These are phyloP conservation scores for Cactoblastis cactorum DNA, from an alignment of 2,888 invertebrate species.

Conservation along the genomic window DNA sequence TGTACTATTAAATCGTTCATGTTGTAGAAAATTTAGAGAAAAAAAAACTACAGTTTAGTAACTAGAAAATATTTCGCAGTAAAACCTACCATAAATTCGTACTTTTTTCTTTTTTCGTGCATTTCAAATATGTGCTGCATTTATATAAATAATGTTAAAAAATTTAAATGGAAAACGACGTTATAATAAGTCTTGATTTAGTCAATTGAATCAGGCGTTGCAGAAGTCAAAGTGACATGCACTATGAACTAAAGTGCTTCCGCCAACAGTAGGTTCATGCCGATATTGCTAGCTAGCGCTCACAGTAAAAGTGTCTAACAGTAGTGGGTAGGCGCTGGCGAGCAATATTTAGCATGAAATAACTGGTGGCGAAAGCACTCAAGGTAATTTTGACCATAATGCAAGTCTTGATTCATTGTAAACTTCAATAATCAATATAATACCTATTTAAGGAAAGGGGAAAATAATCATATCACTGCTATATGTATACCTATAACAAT, in stretches of 20 bases:
- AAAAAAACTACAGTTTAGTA: constrained; percentile 38
- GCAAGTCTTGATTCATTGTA: constrained; percentile 21
- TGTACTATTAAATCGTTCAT: constrained; percentile 71
- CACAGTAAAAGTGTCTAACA: too few relatives aligned
- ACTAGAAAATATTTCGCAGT: constrained; percentile 49
- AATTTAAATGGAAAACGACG: constrained; percentile 20
- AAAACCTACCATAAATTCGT: constrained; percentile 24
- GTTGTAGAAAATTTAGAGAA: constrained; percentile 68
- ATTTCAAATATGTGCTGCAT: constrained; percentile 38
- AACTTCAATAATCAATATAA: constrained; percentile 13
- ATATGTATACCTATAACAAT: constrained; percentile 59
- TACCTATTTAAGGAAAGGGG: constrained; percentile 42
- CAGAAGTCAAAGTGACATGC: too few relatives aligned
- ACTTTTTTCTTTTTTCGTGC: constrained; percentile 31
- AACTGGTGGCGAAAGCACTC: too few relatives aligned
- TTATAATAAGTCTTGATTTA: constrained; percentile 20
- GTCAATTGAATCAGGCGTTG: too few relatives aligned
- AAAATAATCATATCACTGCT: constrained; percentile 72
- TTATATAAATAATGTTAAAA: constrained; percentile 25
- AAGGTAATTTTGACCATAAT: too few relatives aligned
- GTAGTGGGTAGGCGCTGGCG: too few relatives aligned
- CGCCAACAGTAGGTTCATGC: too few relatives aligned
- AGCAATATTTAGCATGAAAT: too few relatives aligned
- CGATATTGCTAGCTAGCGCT: too few relatives aligned
- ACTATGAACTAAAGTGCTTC: too few relatives aligned